Conservation (phyloP, 1,140 invertebrate species). For the Trinorchestia longiramus region DNA sequence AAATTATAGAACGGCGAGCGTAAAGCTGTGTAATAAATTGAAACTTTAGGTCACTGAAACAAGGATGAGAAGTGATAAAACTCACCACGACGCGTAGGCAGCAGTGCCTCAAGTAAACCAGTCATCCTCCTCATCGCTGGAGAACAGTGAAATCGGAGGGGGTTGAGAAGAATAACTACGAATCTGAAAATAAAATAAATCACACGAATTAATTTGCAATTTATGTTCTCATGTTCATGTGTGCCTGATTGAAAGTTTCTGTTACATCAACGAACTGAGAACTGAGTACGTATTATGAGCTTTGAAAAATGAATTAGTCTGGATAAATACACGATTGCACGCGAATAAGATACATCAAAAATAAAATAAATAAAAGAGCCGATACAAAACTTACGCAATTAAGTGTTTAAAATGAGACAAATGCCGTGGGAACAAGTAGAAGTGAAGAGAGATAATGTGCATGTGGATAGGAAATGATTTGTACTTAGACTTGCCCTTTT, state of each 20-base stretch:
- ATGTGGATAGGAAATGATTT: no score
- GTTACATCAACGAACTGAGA: neutral
- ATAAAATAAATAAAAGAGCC: no score
- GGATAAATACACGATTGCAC: neutral
- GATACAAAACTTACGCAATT: no score
- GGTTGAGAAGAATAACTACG: neutral
- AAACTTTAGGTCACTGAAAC: neutral
- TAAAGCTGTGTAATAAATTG: neutral
- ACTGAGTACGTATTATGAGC: neutral
- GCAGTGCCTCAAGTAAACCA: neutral
- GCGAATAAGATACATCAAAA: no score
- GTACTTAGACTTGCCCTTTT: no score
- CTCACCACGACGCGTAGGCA: no score
- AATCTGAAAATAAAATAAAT: neutral
- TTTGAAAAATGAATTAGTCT: neutral
- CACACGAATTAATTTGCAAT: neutral
- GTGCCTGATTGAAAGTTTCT: neutral
- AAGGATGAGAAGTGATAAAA: neutral
- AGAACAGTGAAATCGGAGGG: conserved; percentile 7
- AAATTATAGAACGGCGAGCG: neutral
- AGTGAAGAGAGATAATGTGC: no score
- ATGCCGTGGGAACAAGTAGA: no score
- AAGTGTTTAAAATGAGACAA: no score
- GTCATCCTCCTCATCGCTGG: conserved; percentile 18
- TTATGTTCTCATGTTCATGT: neutral